Percentiles rank a stretch among this genome's conserved stretches.
Conservation (phyloP, 1,140 invertebrate genomes). For the Portunus trituberculatus region DNA sequence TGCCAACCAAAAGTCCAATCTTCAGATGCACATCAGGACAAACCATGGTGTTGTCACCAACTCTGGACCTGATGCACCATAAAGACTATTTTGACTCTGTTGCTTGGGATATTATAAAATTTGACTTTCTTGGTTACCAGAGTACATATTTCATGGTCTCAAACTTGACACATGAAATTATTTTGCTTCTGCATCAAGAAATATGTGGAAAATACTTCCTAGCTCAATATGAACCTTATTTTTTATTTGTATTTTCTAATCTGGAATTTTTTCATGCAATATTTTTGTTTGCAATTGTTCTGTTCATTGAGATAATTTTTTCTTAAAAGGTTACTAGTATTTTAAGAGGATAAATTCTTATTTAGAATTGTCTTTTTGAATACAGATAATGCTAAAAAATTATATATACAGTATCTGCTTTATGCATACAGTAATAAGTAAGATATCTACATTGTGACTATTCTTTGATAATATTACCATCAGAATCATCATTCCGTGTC, state of each 20-base stretch:
- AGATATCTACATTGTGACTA: background rate
- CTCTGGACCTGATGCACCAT: background rate
- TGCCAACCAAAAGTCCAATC: constrained; percentile 78
- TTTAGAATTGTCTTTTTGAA: background rate
- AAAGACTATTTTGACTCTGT: background rate
- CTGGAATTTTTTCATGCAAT: background rate
- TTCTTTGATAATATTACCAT: background rate
- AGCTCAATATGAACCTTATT: background rate
- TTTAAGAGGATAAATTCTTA: background rate
- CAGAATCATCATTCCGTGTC: background rate
- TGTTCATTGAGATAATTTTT: background rate
- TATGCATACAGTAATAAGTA: background rate
- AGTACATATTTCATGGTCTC: no score
- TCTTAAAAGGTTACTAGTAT: background rate
- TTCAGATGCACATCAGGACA: constrained; percentile 74
- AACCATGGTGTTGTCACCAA: constrained; percentile 49
- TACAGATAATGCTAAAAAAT: background rate
- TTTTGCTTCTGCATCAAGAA: background rate
- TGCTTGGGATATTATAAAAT: background rate
- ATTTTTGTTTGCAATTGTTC: background rate
- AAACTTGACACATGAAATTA: background rate
- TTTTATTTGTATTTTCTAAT: background rate
- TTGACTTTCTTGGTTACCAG: background rate
- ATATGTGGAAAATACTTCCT: background rate
- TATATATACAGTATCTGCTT: background rate